These are phyloP conservation scores for Ricordea florida DNA, from an alignment of 92 coral and sea anemone species.

Conservation along the genomic window DNA sequence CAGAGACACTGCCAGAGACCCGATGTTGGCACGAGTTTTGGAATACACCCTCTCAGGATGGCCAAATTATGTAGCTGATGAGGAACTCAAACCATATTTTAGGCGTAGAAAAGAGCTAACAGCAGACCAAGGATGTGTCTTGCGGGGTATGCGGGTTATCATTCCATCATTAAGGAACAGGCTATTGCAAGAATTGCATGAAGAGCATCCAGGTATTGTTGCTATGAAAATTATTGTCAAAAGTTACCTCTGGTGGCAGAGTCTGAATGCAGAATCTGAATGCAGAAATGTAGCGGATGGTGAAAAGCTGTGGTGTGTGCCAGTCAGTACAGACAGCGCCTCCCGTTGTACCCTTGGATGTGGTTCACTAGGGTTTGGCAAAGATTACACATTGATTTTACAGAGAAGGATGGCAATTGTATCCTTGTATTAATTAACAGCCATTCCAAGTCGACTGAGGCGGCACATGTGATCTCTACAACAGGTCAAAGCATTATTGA, in stretches of 20 bases:
- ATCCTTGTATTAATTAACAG: slow-evolving; percentile 8
- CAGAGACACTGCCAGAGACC: slow-evolving; percentile 54
- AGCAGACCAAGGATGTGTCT: slow-evolving; percentile 74
- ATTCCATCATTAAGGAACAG: slow-evolving; percentile 31
- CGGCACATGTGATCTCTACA: neutral
- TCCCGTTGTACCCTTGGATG: slow-evolving; percentile 47
- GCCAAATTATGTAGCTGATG: slow-evolving; percentile 49
- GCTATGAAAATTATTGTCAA: slow-evolving; percentile 43
- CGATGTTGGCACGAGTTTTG: slow-evolving; percentile 50
- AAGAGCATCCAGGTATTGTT: slow-evolving; percentile 64
- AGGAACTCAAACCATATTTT: slow-evolving; percentile 54
- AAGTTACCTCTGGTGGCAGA: slow-evolving; percentile 61
- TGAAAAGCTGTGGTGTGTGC: slow-evolving; percentile 40
- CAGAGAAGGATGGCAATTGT: neutral
- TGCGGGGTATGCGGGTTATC: slow-evolving; percentile 73
- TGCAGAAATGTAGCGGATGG: too few relatives aligned
- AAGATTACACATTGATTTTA: slow-evolving; percentile 19
- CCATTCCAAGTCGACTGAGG: slow-evolving; percentile 41
- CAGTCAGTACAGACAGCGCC: slow-evolving; percentile 39
- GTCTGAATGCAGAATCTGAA: slow-evolving; percentile 31
- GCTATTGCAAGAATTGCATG: slow-evolving; percentile 57
- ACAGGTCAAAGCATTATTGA: slow-evolving; percentile 2
- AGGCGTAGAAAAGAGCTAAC: slow-evolving; percentile 46
- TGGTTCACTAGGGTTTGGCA: slow-evolving; percentile 45
- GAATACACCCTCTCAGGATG: slow-evolving; percentile 56